Percentiles rank a stretch among this genome's conserved stretches.
phyloP scores from a whole-genome alignment of 1,140 invertebrate genomes.

The Caenorhabditis briggsae region DNA sequence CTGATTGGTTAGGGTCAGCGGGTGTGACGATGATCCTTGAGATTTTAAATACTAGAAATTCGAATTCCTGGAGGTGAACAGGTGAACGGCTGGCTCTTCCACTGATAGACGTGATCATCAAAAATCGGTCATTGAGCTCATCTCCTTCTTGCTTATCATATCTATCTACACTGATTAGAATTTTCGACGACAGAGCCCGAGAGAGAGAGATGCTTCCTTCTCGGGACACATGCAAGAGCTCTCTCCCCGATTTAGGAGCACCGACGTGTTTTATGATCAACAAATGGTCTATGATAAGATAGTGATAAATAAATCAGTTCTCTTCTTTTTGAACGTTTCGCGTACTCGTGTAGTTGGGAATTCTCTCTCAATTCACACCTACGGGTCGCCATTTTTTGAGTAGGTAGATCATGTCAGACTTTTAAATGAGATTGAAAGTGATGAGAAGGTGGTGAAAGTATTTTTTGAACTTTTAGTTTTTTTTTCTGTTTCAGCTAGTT shows the following conservation, averaged over 20 bases:
- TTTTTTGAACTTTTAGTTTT: background rate
- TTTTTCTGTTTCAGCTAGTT: background rate
- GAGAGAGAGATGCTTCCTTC: background rate
- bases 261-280: background rate
- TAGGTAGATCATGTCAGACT: slow-evolving; percentile 25
- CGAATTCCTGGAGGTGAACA: no score
- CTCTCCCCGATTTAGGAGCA: background rate
- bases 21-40: slow-evolving; percentile 27
- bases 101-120: slow-evolving; percentile 18
- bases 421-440: background rate
- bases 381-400: background rate
- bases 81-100: background rate
- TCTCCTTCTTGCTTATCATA: background rate
- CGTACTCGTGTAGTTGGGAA: background rate
- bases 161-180: slow-evolving; percentile 1
- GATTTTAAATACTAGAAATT: background rate
- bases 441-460: background rate
- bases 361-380: background rate
- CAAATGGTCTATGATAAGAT: background rate
- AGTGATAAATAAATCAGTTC: slow-evolving; percentile 11
- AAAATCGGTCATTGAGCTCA: slow-evolving; percentile 51
- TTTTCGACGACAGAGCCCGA: no score
- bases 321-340: background rate
- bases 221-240: background rate
- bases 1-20: no score